Percentiles rank a stretch among this genome's conserved stretches.
phyloP scores from a whole-genome alignment of 2,888 invertebrate species.

The Agrenia bidenticulata region DNA sequence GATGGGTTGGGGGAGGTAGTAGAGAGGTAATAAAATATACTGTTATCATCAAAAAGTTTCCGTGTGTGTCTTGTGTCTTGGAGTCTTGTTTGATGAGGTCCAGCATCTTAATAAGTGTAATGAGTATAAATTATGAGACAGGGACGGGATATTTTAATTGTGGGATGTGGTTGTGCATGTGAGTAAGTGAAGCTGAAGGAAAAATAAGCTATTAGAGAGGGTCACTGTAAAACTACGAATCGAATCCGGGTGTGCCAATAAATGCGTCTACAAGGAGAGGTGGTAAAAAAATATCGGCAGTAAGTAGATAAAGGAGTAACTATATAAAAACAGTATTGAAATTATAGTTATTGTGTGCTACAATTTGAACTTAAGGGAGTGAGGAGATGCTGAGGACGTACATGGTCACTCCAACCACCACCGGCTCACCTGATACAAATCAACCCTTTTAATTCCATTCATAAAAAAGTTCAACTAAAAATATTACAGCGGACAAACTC shows the following conservation, averaged over 20 bases:
- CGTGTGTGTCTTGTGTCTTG: too few relatives aligned
- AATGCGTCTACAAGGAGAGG: conserved; percentile 16
- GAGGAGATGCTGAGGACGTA: conserved; percentile 64
- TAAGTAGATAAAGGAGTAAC: conserved; percentile 10
- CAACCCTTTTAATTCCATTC: conserved; percentile 19
- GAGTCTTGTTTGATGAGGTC: too few relatives aligned
- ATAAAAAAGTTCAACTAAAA: too few relatives aligned
- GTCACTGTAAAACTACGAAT: conserved; percentile 21
- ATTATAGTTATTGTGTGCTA: conserved; percentile 54
- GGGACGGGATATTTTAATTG: not conserved
- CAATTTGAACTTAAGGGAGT: conserved; percentile 65
- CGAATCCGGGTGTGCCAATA: not conserved
- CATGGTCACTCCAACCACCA: conserved; percentile 63
- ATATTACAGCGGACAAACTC: too few relatives aligned
- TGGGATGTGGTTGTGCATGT: conserved; percentile 25
- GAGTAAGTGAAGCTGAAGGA: conserved; percentile 33
- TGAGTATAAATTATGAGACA: not conserved
- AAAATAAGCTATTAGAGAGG: conserved; percentile 26
- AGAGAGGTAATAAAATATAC: too few relatives aligned
- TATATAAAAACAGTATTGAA: conserved; percentile 2
- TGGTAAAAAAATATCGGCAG: conserved; percentile 4
- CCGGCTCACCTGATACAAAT: conserved; percentile 58
- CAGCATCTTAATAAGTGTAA: not conserved
- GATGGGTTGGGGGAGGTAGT: too few relatives aligned
- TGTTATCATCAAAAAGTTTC: too few relatives aligned